Base-by-base conservation (phyloP, 2,113 vertebrate genomes). In the Phylloscopus whistleri region DNA sequence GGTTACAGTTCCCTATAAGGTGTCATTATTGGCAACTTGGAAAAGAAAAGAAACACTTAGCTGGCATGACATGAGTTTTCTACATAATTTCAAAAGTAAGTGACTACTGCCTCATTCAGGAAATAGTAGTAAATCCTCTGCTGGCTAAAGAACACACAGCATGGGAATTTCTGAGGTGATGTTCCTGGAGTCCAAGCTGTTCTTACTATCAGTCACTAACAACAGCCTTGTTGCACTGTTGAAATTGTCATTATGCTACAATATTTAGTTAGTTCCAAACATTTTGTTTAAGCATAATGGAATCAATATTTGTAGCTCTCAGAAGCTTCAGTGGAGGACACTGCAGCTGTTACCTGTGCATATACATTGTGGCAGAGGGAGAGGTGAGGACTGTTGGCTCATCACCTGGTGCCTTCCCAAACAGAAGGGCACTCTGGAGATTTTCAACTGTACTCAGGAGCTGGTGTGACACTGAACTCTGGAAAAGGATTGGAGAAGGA, bases 381-480 rank as follows among this genome's bases (percentile, higher is more conserved):
- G 98, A 94, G 27, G 82, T 97, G 60, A 99, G 96, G 12, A 98
- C 96, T 67, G 92, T 96, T 6, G 99, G 98, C 22, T 97, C 98
- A 51, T 95, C 95, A 53, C 98, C 86, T 0, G 98, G 96, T 35
- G 97, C 83, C 79, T 97, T 99, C 52, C 98, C 98, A 69, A 97
- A 97, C 56, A 99, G 97, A 69, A 99, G 97, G 76, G 98, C 96
- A 22, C 97, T 98, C 90, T 99, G 99, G 56, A 99, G 95, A 44
- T 97, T 98, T 73, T 98, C 98, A 56, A 98, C 97, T 35, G 98
- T 95, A 30, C 68, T 96, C 60, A 99, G 83, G 67, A 99, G 96
- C 66, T 96, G 96, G 51, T 97, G 94, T 1, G 98, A 98, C 72
- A 97, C 84, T 37, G 85, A 83, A 37, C 53, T 96, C 97, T 97